phyloP scores from a whole-genome alignment of 2,113 vertebrate genomes.

The Thamnaconus septentrionalis region DNA sequence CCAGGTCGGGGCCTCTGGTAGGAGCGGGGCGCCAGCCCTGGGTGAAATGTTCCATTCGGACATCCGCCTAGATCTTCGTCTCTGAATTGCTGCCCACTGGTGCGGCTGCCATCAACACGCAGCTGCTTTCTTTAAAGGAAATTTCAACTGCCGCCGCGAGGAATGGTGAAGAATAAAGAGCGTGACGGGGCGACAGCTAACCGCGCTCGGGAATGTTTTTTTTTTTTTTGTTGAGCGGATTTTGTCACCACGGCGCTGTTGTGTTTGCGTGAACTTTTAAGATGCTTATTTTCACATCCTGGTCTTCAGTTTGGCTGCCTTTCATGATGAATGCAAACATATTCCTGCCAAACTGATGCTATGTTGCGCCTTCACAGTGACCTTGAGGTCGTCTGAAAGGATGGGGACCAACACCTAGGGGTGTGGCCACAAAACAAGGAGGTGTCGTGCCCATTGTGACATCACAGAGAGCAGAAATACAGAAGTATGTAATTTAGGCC shows the following conservation, averaged over 20 bases:
- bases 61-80: conserved; percentile 34
- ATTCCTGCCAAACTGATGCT: too few relatives aligned
- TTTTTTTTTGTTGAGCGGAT: conserved; percentile 9
- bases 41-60: conserved; percentile 59
- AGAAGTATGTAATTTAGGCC: too few relatives aligned
- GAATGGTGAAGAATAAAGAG: not conserved
- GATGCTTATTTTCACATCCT: too few relatives aligned
- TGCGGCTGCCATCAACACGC: conserved; percentile 5
- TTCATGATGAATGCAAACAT: too few relatives aligned
- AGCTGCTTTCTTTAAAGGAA: conserved; percentile 32
- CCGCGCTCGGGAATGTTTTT: conserved; percentile 12
- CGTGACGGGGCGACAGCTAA: conserved; percentile 7
- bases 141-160: conserved; percentile 34
- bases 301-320: too few relatives aligned
- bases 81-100: conserved; percentile 27
- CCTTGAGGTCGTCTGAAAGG: too few relatives aligned
- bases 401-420: too few relatives aligned
- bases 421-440: too few relatives aligned
- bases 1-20: conserved; percentile 23
- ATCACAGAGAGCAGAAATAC: too few relatives aligned
- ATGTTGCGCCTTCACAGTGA: too few relatives aligned
- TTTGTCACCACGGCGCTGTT: not conserved
- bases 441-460: too few relatives aligned
- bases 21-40: conserved; percentile 26
- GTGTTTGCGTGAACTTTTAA: too few relatives aligned